phyloP scores from a whole-genome alignment of 2,888 invertebrate species.

The Pilophorus perplexus region DNA sequence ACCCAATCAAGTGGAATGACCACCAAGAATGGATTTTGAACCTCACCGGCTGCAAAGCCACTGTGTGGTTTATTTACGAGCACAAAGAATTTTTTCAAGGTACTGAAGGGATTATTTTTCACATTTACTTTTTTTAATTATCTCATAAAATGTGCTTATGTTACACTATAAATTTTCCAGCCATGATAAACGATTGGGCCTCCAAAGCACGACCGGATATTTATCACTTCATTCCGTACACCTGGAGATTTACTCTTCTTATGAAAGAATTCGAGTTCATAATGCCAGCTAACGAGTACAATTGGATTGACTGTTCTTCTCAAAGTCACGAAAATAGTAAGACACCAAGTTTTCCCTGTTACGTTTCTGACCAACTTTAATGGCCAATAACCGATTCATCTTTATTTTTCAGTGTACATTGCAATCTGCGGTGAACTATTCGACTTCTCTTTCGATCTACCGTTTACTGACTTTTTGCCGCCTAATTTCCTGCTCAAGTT shows the following conservation, averaged over 20 bases:
- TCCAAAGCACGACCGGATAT: conserved; percentile 91
- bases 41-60: conserved; percentile 91
- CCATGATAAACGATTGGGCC: conserved; percentile 84
- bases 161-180: too few relatives aligned
- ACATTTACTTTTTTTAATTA: not conserved
- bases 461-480: conserved; percentile 92
- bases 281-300: conserved; percentile 90
- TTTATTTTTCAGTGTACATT: conserved; percentile 63
- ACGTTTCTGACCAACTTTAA: not conserved
- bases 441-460: conserved; percentile 89
- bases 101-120: conserved; percentile 48
- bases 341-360: too few relatives aligned
- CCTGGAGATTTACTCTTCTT: conserved; percentile 87
- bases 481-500: conserved; percentile 83
- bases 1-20: conserved; percentile 93
- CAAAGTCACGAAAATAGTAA: conserved; percentile 88
- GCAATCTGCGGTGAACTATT: conserved; percentile 92
- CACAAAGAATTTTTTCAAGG: conserved; percentile 94
- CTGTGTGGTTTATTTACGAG: conserved; percentile 85
- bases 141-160: too few relatives aligned
- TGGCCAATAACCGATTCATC: not conserved
- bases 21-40: conserved; percentile 92
- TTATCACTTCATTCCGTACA: conserved; percentile 92
- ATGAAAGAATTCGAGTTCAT: conserved; percentile 94
- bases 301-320: conserved; percentile 98